Percentiles rank a stretch among this genome's conserved stretches.
Conservation (phyloP, 2,888 invertebrate species). For the Leucophenga maculata region DNA sequence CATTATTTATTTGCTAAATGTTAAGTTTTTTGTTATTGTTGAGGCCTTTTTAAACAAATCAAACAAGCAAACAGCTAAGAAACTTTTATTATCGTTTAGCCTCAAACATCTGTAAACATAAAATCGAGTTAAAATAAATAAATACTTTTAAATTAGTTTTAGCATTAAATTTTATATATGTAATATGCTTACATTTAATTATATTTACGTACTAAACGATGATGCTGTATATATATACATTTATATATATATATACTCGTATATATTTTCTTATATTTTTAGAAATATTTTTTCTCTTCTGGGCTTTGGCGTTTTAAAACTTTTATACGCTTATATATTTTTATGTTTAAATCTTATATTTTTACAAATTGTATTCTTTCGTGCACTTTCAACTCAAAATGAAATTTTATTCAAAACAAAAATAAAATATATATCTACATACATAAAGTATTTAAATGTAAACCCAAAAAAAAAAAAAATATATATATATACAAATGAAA, state of each 20-base stretch:
- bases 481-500: not conserved
- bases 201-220: no score
- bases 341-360: no score
- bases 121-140: conserved; percentile 24
- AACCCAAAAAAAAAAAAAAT: not conserved
- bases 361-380: no score
- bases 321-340: no score
- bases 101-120: conserved; percentile 43
- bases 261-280: no score
- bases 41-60: conserved; percentile 53
- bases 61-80: conserved; percentile 31
- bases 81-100: conserved; percentile 42
- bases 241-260: no score
- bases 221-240: no score
- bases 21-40: conserved; percentile 53
- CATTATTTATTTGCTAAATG: conserved; percentile 17
- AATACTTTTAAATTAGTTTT: conserved; percentile 10
- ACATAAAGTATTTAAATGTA: not conserved
- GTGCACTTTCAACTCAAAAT: no score
- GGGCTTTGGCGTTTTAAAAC: no score
- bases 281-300: no score
- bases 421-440: not conserved
- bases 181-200: no score
- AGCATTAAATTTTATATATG: not conserved
- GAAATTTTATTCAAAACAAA: not conserved